phyloP scores from a whole-genome alignment of 2,113 vertebrate genomes.

The Nannobrachium achirus region DNA sequence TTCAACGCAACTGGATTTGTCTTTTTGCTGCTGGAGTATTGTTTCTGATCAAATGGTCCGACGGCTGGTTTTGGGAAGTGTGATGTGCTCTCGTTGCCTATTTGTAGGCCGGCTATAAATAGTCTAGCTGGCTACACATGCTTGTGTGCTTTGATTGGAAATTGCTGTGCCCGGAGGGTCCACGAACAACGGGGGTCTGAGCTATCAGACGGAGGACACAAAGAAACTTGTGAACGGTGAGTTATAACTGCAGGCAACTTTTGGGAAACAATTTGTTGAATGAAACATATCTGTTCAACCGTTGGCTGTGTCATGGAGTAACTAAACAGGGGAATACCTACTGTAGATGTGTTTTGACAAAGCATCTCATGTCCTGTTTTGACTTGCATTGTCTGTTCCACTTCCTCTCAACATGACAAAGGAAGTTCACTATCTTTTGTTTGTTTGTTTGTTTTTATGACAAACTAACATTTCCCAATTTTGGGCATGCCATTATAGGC shows the following conservation, averaged over 20 bases:
- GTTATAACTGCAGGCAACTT: slow-evolving; percentile 38
- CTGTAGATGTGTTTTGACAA: not conserved
- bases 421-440: not conserved
- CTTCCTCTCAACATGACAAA: not conserved
- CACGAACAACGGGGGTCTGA: slow-evolving; percentile 49
- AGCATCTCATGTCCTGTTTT: slow-evolving; percentile 21
- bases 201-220: slow-evolving; percentile 68
- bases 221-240: slow-evolving; percentile 68
- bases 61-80: slow-evolving; percentile 68
- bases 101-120: slow-evolving; percentile 82
- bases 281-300: slow-evolving; percentile 1
- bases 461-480: too few relatives aligned
- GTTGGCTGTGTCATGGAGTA: not conserved
- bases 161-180: slow-evolving; percentile 65
- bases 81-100: slow-evolving; percentile 76
- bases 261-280: not conserved
- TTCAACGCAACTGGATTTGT: not conserved
- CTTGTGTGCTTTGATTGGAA: slow-evolving; percentile 80
- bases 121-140: slow-evolving; percentile 71
- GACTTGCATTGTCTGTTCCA: not conserved
- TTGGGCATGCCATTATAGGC: too few relatives aligned
- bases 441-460: not conserved
- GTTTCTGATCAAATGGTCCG: slow-evolving; percentile 39
- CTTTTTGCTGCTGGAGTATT: slow-evolving; percentile 10
- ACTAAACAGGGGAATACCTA: not conserved